phyloP scores from a whole-genome alignment of 1,140 invertebrate genomes.

The Cephus cinctus region DNA sequence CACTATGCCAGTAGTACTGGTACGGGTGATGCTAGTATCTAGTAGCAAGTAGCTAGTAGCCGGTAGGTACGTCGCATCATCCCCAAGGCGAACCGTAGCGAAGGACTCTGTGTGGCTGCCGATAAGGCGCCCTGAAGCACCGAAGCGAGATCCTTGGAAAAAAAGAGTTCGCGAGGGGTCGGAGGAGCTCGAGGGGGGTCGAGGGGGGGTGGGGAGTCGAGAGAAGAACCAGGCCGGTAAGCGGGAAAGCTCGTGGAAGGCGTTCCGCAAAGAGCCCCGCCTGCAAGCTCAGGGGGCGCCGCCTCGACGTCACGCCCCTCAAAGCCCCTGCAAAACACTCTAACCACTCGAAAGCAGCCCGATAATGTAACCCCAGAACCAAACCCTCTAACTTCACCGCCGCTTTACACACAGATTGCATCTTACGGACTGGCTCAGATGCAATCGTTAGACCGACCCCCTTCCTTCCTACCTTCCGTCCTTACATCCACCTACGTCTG shows the following conservation, averaged over 20 bases:
- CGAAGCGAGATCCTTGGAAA: too few relatives aligned
- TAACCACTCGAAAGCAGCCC: slow-evolving; percentile 8
- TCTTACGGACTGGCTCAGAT: slow-evolving; percentile 36
- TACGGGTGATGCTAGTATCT: too few relatives aligned
- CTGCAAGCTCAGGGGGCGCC: slow-evolving; percentile 43
- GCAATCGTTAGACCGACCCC: slow-evolving; percentile 44
- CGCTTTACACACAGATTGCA: slow-evolving; percentile 50
- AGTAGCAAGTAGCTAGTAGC: too few relatives aligned
- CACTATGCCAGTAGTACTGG: too few relatives aligned
- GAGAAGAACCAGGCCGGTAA: slow-evolving; percentile 5
- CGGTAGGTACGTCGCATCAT: not conserved
- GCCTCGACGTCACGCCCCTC: slow-evolving; percentile 35
- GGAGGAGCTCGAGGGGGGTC: slow-evolving; percentile 9
- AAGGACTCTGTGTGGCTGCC: too few relatives aligned
- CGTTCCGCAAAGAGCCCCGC: slow-evolving; percentile 50
- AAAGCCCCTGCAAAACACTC: not conserved
- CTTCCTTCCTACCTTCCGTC: slow-evolving; percentile 18
- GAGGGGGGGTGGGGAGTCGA: slow-evolving; percentile 4
- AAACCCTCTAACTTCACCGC: slow-evolving; percentile 27
- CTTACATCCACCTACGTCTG: not conserved
- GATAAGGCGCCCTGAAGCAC: too few relatives aligned
- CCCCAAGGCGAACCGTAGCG: not conserved
- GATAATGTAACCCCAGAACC: slow-evolving; percentile 31
- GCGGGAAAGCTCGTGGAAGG: slow-evolving; percentile 41
- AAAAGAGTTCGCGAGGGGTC: too few relatives aligned